Base-by-base conservation (phyloP, 2,888 invertebrate genomes). In the Eumacrocentrus americanus region DNA sequence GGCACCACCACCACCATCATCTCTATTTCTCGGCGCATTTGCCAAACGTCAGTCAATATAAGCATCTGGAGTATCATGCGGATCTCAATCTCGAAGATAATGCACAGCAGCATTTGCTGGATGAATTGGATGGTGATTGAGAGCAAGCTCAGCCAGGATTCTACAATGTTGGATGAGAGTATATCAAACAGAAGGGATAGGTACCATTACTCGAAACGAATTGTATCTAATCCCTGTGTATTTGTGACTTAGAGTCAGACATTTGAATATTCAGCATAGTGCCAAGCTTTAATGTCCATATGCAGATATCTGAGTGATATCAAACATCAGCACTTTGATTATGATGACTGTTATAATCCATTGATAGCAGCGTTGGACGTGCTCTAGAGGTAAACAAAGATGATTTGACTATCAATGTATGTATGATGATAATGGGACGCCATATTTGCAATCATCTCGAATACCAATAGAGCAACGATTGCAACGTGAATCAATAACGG, bases 361-460 rank as follows among this genome's bases (percentile, higher is more conserved):
- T 29, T 29, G 29, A 29, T 4, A 29, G 29, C 4, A 29, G 29
- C 29, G n/a, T n/a, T n/a, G n/a, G n/a, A n/a, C n/a, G 9, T 29
- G 29, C 29, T 29, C 9, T 4, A 29, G 22, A 44, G n/a, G 22
- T 20, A 20, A 44, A 44, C 16, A 1, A 20, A 9, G 44, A 44
- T 44, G 22, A 44, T 44, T 44, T n/a, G 22, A 44, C 22, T 16
- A 44, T 44, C 20, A 44, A 16, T n/a, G 16, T 22, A 16, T n/a
- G 16, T 22, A n/a, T 11, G 20, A 44, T 44, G n/a, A 44, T 44
- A 44, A 44, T 44, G 3, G 22, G 22, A 12, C 22, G 38, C 12
- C 38, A 20, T 44, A 20, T 44, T 44, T 44, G 22, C 22, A 44
- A 44, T 22, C 44, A 44, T 11, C 44, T 44, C 16, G 12, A 44